These are phyloP conservation scores for Oreotrochilus melanogaster DNA, from an alignment of 2,113 vertebrate species.

Conservation along the genomic window DNA sequence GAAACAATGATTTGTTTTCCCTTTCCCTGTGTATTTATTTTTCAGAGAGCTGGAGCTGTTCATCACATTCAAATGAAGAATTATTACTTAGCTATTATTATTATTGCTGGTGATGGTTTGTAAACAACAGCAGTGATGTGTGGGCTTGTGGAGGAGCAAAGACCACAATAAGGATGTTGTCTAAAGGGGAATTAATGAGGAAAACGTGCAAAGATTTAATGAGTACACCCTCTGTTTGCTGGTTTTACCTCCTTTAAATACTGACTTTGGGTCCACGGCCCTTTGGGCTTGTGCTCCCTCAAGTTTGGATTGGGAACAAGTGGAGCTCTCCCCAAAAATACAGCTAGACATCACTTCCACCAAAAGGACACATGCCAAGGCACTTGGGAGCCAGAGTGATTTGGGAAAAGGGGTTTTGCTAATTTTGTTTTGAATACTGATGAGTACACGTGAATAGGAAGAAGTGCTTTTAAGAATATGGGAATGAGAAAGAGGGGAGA, in stretches of 20 bases:
- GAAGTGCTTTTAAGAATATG: neutral
- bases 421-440: neutral
- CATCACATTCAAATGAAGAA: slow-evolving; percentile 71
- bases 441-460: neutral
- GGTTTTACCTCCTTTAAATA: neutral
- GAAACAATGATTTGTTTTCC: slow-evolving; percentile 69
- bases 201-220: slow-evolving; percentile 33
- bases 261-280: neutral
- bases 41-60: slow-evolving; percentile 42
- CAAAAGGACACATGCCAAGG: neutral
- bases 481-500: neutral
- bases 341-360: neutral
- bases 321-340: neutral
- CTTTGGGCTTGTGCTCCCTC: neutral
- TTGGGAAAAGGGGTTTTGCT: neutral
- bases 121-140: slow-evolving; percentile 71
- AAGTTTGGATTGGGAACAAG: neutral
- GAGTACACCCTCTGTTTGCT: neutral
- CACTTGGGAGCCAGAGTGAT: neutral
- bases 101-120: slow-evolving; percentile 67
- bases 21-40: slow-evolving; percentile 61
- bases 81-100: slow-evolving; percentile 67
- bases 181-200: slow-evolving; percentile 13
- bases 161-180: slow-evolving; percentile 61
- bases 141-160: slow-evolving; percentile 57